phyloP scores from a whole-genome alignment of 2,888 invertebrate species.

The Lasioglossum figueresi region DNA sequence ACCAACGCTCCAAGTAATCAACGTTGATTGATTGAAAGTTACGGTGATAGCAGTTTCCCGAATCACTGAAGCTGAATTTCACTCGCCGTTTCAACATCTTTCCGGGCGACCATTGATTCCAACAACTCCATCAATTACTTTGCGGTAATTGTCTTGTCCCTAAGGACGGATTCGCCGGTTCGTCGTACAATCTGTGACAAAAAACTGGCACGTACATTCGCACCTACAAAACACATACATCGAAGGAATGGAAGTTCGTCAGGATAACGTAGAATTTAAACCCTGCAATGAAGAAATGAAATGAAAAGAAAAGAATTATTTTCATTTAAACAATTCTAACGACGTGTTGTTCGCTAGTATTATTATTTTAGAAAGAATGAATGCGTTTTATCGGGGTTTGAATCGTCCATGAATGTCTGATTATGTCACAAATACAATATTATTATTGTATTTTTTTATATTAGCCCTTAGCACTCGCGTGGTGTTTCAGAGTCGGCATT shows the following conservation, averaged over 20 bases:
- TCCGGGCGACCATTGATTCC: slow-evolving; percentile 45
- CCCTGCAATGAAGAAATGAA: neutral
- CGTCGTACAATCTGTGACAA: neutral
- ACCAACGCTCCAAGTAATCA: neutral
- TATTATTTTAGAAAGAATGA: neutral
- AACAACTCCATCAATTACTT: slow-evolving; percentile 36
- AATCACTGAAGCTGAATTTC: slow-evolving; percentile 17
- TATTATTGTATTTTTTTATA: too few species aligned
- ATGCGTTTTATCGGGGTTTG: neutral
- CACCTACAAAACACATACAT: neutral
- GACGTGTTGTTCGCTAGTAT: neutral
- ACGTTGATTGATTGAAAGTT: slow-evolving; percentile 37
- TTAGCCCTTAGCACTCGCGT: too few species aligned
- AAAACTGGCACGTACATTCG: neutral
- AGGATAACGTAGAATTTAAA: neutral
- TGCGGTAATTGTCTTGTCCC: slow-evolving; percentile 54
- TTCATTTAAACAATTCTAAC: neutral
- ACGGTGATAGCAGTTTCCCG: slow-evolving; percentile 14
- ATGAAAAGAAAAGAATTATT: neutral
- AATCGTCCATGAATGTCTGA: neutral
- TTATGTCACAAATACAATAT: neutral
- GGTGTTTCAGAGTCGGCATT: too few species aligned
- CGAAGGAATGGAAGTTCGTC: neutral
- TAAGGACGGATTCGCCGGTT: slow-evolving; percentile 25
- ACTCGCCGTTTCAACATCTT: slow-evolving; percentile 24